Conservation (phyloP, 2,888 invertebrate species). For the Orthonevra nobilis region DNA sequence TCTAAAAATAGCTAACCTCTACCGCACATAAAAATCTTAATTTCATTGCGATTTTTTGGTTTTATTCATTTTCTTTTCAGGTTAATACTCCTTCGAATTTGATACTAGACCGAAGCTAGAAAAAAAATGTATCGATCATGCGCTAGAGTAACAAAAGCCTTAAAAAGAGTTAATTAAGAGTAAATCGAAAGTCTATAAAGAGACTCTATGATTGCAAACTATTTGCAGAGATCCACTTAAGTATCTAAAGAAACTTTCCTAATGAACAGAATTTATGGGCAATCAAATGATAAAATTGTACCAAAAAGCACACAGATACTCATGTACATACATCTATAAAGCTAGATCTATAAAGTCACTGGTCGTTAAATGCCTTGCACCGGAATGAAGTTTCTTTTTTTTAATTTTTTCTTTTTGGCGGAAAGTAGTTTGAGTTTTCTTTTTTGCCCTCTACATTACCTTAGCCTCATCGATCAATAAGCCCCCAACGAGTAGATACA, state of each 20-base stretch:
- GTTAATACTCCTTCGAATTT: background rate
- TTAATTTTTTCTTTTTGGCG: background rate
- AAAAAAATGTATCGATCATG: slow-evolving; percentile 52
- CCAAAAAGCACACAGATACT: background rate
- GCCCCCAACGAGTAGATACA: slow-evolving; percentile 40
- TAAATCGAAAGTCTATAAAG: slow-evolving; percentile 1
- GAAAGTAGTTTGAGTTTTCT: background rate
- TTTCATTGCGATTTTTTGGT: background rate
- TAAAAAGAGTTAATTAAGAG: slow-evolving; percentile 8
- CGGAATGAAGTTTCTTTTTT: slow-evolving; percentile 6
- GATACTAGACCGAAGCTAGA: background rate
- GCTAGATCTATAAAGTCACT: slow-evolving; percentile 17
- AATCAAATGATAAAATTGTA: background rate
- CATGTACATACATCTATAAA: background rate
- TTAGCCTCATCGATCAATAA: slow-evolving; percentile 59
- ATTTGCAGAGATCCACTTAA: background rate
- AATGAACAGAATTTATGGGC: background rate
- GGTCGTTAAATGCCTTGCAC: background rate
- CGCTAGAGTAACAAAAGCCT: slow-evolving; percentile 11
- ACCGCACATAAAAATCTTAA: too few relatives aligned
- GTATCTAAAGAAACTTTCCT: too few relatives aligned
- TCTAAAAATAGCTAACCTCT: slow-evolving; percentile 46
- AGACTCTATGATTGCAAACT: background rate
- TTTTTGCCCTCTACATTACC: slow-evolving; percentile 6
- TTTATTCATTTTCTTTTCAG: too few relatives aligned